Percentiles rank a stretch among this genome's conserved stretches.
Evolutionary conservation across 2,797 vertebrate species (phyloP).

Genomic region (Esox masquinongy): DNA sequence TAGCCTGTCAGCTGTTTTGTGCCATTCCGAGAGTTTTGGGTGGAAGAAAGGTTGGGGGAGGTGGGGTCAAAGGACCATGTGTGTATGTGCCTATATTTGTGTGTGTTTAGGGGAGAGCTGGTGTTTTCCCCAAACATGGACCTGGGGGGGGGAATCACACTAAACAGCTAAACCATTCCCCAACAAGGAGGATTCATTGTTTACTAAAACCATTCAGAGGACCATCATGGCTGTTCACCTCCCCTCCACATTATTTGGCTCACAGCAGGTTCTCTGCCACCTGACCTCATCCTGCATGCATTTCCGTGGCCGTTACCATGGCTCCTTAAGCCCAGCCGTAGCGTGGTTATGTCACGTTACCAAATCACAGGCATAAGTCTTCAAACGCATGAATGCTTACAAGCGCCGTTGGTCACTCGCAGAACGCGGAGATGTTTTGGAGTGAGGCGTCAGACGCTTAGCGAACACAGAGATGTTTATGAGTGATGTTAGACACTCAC

Average conservation of each 20-base stretch:
- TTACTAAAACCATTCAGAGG: neutral
- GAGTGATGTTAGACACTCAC: no score
- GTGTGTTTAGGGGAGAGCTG: slow-evolving; percentile 52
- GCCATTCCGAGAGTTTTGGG: slow-evolving; percentile 37
- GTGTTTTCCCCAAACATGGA: slow-evolving; percentile 58
- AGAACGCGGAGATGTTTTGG: no score
- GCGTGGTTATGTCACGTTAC: slow-evolving; percentile 30
- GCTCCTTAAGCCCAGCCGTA: neutral
- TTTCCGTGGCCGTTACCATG: slow-evolving; percentile 38
- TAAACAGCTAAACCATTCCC: slow-evolving; percentile 55
- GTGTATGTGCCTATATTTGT: slow-evolving; percentile 36
- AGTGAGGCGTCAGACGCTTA: neutral
- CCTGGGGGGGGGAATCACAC: slow-evolving; percentile 43
- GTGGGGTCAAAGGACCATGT: slow-evolving; percentile 35
- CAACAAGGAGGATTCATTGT: slow-evolving; percentile 11
- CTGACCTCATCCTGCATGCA: slow-evolving; percentile 10
- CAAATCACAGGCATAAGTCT: slow-evolving; percentile 19
- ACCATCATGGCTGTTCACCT: slow-evolving; percentile 13
- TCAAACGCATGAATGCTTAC: no score
- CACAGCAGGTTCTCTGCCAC: slow-evolving; percentile 9
- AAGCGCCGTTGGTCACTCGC: no score
- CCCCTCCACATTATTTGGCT: neutral
- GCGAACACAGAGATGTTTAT: no score
- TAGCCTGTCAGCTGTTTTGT: slow-evolving; percentile 27
- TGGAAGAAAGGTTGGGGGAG: slow-evolving; percentile 22